These are phyloP conservation scores for Sycophaga agraensis DNA, from an alignment of 1,140 invertebrate genomes.

Conservation along the genomic window DNA sequence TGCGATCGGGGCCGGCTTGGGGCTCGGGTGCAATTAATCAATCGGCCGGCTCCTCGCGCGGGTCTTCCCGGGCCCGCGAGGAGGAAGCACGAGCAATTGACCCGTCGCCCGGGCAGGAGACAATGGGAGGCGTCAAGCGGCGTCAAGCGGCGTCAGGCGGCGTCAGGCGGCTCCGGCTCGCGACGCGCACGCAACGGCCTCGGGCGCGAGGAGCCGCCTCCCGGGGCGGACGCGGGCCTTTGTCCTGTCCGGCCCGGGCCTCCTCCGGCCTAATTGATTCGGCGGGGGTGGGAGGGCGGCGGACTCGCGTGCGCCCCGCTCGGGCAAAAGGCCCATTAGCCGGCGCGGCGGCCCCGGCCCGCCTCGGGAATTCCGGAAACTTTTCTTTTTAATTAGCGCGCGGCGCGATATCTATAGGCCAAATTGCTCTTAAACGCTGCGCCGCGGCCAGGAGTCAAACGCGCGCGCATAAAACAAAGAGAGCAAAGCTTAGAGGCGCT, in stretches of 20 bases:
- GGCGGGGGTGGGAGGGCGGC: neutral
- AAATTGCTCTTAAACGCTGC: no score
- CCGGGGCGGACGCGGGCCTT: neutral
- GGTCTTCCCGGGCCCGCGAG: neutral
- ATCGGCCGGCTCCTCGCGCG: neutral
- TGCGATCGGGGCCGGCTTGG: neutral
- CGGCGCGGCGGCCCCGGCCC: no score
- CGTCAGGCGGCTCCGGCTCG: constrained; percentile 3
- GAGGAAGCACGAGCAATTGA: constrained; percentile 31
- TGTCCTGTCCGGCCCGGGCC: no score
- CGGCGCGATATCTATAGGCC: no score
- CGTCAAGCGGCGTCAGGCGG: neutral
- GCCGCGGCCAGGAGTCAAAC: no score
- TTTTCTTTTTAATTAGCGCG: no score
- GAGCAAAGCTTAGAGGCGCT: no score
- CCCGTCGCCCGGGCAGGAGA: constrained; percentile 5
- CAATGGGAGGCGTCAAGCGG: constrained; percentile 7
- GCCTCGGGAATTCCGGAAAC: neutral
- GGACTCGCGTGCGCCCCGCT: neutral
- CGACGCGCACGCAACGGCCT: neutral
- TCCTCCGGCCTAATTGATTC: neutral
- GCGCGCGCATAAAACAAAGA: no score
- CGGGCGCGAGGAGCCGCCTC: neutral
- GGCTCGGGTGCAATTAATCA: constrained; percentile 8
- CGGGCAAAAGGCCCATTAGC: no score